Base-by-base conservation (phyloP, 2,888 invertebrate genomes). In the Poecilus cupreus region DNA sequence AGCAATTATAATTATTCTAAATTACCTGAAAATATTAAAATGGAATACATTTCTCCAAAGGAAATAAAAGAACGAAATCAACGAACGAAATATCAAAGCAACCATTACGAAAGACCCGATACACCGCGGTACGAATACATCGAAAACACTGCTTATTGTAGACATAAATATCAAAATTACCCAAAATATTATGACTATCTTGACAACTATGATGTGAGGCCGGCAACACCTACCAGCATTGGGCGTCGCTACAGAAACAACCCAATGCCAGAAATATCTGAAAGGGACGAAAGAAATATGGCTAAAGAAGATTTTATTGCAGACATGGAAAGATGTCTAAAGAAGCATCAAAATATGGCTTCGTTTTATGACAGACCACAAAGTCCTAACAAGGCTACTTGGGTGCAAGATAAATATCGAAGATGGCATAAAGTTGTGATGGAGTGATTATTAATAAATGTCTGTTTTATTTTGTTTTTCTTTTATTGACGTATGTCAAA, bases 401-500 rank as follows among this genome's bases (percentile, higher is more conserved):
- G 81, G 81, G 81, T 81, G 16, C 74, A 81, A 20, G 81, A 81
- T 75, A 43, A 46, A 75, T 51, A 75, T 18, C 20, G 64, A 22
- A 75, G 60, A 75, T 81, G 81, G 81, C 81, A 81, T 81, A 81
- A 81, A 60, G 54, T 81, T 43, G 10, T 46, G 11, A 37, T 68
- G 37, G 32, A 68, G 18, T 37, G 16, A 68, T 32, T 2, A 8
- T 32, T 1, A 32, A 32, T 32, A 32, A 32, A 2, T 32, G 32
- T 32, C 4, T 2, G 5, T 32, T 5, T 32, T 32, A 6, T 32
- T 32, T 6, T 32, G 1, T 32, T 32, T 2, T 32, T 32, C 5
- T 32, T 32, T 32, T 43, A 43, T 43, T 13, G 43, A 10, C n/a
- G 10, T 32, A 32, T 3, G 32, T 32, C 32, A 32, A 32, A 32